Conservation (phyloP, 2,888 invertebrate genomes). For the Hemicrepidius hirtus region DNA sequence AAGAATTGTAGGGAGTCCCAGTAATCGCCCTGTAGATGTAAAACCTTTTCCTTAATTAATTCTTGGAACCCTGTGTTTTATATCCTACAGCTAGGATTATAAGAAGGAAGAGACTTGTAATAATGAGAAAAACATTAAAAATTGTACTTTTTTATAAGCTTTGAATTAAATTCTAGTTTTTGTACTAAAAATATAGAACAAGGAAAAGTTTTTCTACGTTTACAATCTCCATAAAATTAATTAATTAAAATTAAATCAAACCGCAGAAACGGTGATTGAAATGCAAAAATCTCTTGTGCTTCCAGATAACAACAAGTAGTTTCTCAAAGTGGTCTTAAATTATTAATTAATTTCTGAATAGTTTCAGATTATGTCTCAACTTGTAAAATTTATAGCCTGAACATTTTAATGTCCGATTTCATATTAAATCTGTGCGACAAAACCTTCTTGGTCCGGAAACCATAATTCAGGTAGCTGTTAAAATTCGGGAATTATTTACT, state of each 20-base stretch:
- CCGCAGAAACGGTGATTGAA: no score
- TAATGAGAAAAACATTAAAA: constrained; percentile 3
- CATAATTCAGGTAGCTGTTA: constrained; percentile 52
- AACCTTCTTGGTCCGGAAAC: constrained; percentile 50
- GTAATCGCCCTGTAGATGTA: constrained; percentile 12
- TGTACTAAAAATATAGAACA: no score
- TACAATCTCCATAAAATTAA: no score
- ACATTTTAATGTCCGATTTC: constrained; percentile 40
- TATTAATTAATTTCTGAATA: no score
- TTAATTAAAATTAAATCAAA: no score
- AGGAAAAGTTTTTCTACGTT: no score
- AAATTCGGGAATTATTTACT: constrained; percentile 52
- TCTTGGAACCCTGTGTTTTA: constrained; percentile 11
- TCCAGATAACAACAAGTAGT: no score
- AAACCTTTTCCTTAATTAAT: constrained; percentile 14
- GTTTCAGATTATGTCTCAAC: background rate
- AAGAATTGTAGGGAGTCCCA: background rate
- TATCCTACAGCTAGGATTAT: constrained; percentile 17
- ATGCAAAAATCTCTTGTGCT: no score
- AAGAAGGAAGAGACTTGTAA: background rate
- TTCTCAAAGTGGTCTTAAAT: no score
- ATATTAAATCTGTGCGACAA: constrained; percentile 34
- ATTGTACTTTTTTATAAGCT: background rate
- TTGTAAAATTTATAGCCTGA: constrained; percentile 25
- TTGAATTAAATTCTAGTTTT: no score